These are phyloP conservation scores for Cephus rjabovi DNA, from an alignment of 2,888 invertebrate species.

Conservation along the genomic window DNA sequence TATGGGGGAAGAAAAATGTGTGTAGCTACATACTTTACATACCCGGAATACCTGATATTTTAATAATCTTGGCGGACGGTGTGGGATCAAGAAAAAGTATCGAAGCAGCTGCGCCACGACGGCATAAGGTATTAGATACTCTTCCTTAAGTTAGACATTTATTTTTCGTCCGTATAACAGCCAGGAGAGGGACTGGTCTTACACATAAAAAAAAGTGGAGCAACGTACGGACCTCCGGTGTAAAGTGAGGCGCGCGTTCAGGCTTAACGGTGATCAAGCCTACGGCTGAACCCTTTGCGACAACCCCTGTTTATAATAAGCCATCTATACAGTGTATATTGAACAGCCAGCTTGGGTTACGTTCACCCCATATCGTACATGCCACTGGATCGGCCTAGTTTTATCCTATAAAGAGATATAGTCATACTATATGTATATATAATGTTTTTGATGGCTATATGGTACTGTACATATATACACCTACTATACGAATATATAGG, in stretches of 20 bases:
- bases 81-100: neutral
- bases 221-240: neutral
- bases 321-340: neutral
- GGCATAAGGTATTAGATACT: neutral
- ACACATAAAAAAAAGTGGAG: neutral
- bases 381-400: neutral
- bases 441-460: neutral
- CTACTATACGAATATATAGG: neutral
- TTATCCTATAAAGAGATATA: neutral
- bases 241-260: neutral
- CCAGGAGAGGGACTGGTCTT: neutral
- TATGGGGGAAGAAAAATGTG: neutral
- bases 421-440: neutral
- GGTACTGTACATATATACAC: conserved; percentile 32
- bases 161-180: neutral
- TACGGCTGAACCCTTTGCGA: neutral
- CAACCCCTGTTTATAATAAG: neutral
- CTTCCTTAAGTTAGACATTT: neutral
- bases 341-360: neutral
- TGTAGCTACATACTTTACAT: neutral
- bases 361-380: neutral
- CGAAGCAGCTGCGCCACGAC: neutral
- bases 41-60: neutral
- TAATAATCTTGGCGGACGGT: neutral
- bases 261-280: neutral